Evolutionary conservation across 2,888 invertebrate genomes (phyloP).

Genomic region (Adineta ricciae): DNA sequence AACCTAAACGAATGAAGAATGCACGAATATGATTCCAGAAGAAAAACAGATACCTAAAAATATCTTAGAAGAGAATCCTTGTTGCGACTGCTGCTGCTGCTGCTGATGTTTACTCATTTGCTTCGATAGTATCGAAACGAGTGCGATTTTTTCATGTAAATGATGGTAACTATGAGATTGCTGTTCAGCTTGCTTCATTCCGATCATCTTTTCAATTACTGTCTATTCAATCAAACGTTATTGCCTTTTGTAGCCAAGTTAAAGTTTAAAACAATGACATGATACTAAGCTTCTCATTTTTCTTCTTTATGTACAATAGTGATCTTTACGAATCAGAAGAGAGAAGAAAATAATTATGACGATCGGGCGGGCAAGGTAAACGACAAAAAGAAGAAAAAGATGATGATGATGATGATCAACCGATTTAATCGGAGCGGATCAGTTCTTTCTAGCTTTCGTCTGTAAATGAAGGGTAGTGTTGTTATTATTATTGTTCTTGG

Average conservation of each 20-base stretch:
- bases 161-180: neutral
- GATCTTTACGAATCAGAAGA: neutral
- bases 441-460: neutral
- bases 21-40: neutral
- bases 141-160: neutral
- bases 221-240: neutral
- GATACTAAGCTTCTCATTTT: neutral
- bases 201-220: neutral
- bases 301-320: neutral
- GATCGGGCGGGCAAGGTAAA: neutral
- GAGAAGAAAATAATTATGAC: neutral
- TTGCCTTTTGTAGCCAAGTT: neutral
- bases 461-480: neutral
- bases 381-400: neutral
- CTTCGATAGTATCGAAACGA: neutral
- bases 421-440: neutral
- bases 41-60: neutral
- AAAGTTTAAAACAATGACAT: constrained; percentile 13
- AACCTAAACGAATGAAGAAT: neutral
- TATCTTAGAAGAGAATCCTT: neutral
- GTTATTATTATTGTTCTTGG: neutral
- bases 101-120: neutral
- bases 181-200: neutral
- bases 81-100: no score
- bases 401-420: neutral